Evolutionary conservation across 2,888 invertebrate genomes (phyloP), one percentile per base, ranked within the genome.

Genomic region (Drosophila multiciliata): DNA sequence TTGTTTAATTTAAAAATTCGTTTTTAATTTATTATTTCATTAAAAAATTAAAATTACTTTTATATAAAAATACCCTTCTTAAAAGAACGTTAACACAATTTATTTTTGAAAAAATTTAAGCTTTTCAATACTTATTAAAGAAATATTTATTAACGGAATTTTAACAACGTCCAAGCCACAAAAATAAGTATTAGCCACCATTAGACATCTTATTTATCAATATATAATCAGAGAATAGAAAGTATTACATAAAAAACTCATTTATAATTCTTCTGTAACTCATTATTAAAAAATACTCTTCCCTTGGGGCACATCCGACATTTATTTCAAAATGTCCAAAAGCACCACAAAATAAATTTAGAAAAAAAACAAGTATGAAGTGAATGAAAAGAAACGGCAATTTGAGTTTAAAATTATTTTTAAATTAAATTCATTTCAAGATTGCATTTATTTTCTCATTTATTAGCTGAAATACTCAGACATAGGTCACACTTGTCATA

Each of bases 401-500:
- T 29, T 33, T 23, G 17, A 23, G 17, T n/a, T 48, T 23, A 5
- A 6, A 49, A 45, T 66, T 38, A 29, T 32, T 20, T 38, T 54
- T 29, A 36, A 5, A 20, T 20, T 20, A 40, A 50, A 40, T 26
- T 23, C 20, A 23, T 52, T 17, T 2, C 3, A 3, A 35, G n/a
- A 40, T 48, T 49, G 26, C 29, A 57, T 77, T 69, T 53, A 50
- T 57, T 40, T 65, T 55, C 45, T 49, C 48, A 61, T 59, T 80
- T 66, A 63, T 52, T 50, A 32, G 11, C 45, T 36, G 48, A 5
- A 17, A 57, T 57, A 17, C n/a, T 40, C 45, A 23, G 20, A 53
- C 66, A 80, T 64, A 62, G 58, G 78, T 72, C 84, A 75, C 63
- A 89, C 81, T 81, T 83, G 74, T 89, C 75, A 23, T 12, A 12